These are phyloP conservation scores for Dasysyrphus tricinctus DNA, from an alignment of 2,888 invertebrate genomes.

Conservation along the genomic window DNA sequence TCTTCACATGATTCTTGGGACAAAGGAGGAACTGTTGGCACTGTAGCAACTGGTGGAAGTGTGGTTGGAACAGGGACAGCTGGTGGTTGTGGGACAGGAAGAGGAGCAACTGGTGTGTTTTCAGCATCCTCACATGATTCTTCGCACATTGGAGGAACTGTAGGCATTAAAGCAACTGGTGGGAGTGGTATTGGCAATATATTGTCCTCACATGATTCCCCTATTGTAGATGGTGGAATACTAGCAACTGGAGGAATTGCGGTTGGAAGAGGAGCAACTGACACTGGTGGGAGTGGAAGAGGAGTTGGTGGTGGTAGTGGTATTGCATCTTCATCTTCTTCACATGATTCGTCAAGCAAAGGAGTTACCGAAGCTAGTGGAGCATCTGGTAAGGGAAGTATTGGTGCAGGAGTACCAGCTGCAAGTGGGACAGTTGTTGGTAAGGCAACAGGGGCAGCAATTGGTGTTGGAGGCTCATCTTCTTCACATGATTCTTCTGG, in stretches of 20 bases:
- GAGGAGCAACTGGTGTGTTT: slow-evolving; percentile 6
- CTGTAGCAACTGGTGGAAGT: neutral
- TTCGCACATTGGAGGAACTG: slow-evolving; percentile 27
- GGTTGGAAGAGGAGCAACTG: neutral
- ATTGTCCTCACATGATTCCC: neutral
- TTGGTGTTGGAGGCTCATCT: neutral
- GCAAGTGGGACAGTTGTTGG: too few species aligned
- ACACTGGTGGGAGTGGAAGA: neutral
- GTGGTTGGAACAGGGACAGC: neutral
- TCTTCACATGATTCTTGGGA: too few species aligned
- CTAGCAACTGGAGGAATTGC: neutral
- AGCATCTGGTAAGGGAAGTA: neutral
- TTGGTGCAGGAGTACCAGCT: too few species aligned
- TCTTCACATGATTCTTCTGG: too few species aligned
- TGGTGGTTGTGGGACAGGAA: neutral
- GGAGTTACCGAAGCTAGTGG: too few species aligned
- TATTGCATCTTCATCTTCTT: too few species aligned
- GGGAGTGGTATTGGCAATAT: neutral
- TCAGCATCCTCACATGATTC: too few species aligned
- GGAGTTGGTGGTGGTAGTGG: neutral
- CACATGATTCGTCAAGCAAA: too few species aligned
- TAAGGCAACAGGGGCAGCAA: too few species aligned
- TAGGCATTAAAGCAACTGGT: neutral
- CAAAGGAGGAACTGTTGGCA: neutral
- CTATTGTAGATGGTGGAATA: neutral